Evolutionary conservation across 2,888 invertebrate genomes (phyloP).

Genomic region (Scaptomyza reducta): DNA sequence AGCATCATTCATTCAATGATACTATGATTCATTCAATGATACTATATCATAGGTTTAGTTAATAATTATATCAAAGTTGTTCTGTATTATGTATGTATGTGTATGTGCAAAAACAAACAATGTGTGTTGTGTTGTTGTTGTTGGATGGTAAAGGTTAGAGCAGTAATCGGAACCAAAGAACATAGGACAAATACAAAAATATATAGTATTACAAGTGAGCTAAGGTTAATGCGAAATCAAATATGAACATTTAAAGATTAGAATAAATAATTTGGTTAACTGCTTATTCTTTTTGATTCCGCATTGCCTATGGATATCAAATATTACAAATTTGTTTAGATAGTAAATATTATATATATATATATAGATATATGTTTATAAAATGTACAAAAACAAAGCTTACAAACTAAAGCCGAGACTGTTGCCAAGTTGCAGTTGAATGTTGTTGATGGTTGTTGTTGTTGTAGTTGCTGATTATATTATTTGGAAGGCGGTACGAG

Average conservation of each 20-base stretch:
- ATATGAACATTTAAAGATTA: conserved; percentile 10
- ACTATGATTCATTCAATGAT: not conserved
- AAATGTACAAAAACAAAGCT: conserved; percentile 58
- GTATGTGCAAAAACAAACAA: conserved; percentile 54
- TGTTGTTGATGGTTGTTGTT: conserved; percentile 46
- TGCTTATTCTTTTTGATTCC: conserved; percentile 15
- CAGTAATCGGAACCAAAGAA: conserved; percentile 63
- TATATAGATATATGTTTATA: conserved; percentile 38
- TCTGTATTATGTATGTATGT: conserved; percentile 28
- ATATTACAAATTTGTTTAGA: conserved; percentile 33
- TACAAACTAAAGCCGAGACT: conserved; percentile 72
- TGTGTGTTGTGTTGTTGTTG: conserved; percentile 41
- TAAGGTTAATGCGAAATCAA: conserved; percentile 25
- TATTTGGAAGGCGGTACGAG: conserved; percentile 62
- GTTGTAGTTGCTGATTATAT: conserved; percentile 48
- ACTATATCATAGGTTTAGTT: not conserved
- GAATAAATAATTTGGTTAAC: not conserved
- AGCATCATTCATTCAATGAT: not conserved
- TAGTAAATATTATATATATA: conserved; percentile 21
- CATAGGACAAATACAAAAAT: conserved; percentile 65
- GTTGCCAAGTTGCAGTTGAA: conserved; percentile 63
- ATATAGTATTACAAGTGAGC: conserved; percentile 36
- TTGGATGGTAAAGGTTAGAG: conserved; percentile 56
- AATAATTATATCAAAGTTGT: conserved; percentile 40
- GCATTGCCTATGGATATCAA: conserved; percentile 23